Evolutionary conservation across 2,797 vertebrate species (phyloP).

Genomic region (Clarias fuscus): DNA sequence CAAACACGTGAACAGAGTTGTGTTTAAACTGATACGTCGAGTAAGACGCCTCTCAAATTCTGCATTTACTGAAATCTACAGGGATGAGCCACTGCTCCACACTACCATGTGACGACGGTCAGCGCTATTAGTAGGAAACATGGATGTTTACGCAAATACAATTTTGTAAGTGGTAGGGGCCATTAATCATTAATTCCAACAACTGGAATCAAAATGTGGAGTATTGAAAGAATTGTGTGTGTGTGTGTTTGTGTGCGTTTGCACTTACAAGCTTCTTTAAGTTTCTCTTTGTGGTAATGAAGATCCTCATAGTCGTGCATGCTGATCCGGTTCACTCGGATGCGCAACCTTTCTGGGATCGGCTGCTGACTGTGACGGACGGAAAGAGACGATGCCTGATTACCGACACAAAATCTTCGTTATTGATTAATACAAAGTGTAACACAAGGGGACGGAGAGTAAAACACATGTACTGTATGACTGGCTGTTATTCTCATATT

Average conservation of each 20-base stretch:
- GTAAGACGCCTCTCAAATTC: not conserved
- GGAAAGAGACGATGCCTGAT: not conserved
- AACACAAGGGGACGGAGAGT: not conserved
- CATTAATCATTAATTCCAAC: too few relatives aligned
- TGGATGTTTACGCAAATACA: not conserved
- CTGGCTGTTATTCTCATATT: not conserved
- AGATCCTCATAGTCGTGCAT: slow-evolving; percentile 92
- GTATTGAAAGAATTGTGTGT: not conserved
- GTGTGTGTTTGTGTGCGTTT: slow-evolving; percentile 19
- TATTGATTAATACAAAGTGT: not conserved
- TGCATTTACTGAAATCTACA: not conserved
- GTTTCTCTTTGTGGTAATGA: slow-evolving; percentile 95
- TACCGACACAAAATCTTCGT: not conserved
- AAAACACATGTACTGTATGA: not conserved
- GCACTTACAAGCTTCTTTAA: slow-evolving; percentile 91
- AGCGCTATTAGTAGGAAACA: not conserved
- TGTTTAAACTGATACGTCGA: not conserved
- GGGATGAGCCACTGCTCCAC: too few relatives aligned
- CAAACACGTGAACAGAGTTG: not conserved
- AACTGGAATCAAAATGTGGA: not conserved
- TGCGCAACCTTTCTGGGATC: slow-evolving; percentile 82
- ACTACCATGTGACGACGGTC: not conserved
- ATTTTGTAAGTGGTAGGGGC: not conserved
- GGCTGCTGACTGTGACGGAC: slow-evolving; percentile 82
- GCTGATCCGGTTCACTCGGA: slow-evolving; percentile 88